Evolutionary conservation across 1,140 invertebrate genomes (phyloP).

Genomic region (Diachasma alloeum): DNA sequence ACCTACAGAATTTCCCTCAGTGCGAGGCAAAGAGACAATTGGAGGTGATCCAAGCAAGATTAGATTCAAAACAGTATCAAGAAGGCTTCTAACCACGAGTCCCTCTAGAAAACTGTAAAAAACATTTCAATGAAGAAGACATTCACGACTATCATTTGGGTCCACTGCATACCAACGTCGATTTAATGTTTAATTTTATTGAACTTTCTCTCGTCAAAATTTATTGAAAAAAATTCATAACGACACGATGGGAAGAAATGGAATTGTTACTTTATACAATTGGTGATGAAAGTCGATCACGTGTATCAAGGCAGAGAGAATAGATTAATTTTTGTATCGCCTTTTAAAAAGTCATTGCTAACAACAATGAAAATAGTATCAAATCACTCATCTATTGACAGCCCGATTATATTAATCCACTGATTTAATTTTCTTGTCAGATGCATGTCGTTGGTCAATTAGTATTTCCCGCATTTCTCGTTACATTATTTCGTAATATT

Average conservation of each 20-base stretch:
- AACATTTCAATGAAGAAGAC: neutral
- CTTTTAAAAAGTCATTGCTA: neutral
- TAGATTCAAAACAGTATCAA: conserved; percentile 88
- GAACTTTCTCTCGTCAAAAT: neutral
- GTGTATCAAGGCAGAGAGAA: neutral
- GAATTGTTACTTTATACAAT: neutral
- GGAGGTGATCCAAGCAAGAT: conserved; percentile 81
- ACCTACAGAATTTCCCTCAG: conserved; percentile 96
- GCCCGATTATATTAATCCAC: too few relatives aligned
- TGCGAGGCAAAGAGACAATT: conserved; percentile 96
- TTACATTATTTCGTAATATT: neutral
- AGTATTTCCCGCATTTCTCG: neutral
- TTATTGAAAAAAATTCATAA: neutral
- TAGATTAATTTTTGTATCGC: conserved; percentile 31
- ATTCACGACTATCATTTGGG: neutral
- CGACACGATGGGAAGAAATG: too few relatives aligned
- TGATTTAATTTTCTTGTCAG: too few relatives aligned
- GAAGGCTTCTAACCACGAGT: conserved; percentile 77
- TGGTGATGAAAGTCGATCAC: neutral
- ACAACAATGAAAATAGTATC: conserved; percentile 6
- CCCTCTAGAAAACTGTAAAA: conserved; percentile 43
- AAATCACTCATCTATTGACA: neutral
- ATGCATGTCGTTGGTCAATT: neutral
- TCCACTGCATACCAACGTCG: conserved; percentile 10
- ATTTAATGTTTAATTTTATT: conserved; percentile 3